A percentile compares a stretch with the other conserved stretches of the same genome.
Evolutionary conservation across 2,888 invertebrate species (phyloP).

Genomic region (Melipona beecheii): DNA sequence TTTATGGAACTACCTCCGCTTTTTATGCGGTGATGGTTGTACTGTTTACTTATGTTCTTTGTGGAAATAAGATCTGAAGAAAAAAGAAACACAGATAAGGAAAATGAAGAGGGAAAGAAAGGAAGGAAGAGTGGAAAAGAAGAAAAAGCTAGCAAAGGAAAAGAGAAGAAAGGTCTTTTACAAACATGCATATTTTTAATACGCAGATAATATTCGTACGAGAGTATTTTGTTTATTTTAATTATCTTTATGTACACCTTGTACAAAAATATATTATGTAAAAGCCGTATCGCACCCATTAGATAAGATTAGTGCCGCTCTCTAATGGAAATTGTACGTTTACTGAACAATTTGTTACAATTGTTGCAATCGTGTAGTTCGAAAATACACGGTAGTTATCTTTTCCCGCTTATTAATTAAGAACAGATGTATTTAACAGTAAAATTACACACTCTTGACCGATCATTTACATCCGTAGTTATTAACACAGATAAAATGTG

Average conservation of each 20-base stretch:
- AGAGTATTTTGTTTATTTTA: background rate
- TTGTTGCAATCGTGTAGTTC: background rate
- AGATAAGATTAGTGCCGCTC: background rate
- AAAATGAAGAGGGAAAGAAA: background rate
- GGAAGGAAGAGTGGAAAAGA: background rate
- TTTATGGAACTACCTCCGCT: background rate
- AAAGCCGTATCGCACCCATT: background rate
- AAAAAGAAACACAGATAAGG: background rate
- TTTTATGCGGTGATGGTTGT: background rate
- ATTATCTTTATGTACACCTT: background rate
- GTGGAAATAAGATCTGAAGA: background rate
- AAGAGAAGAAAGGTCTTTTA: background rate
- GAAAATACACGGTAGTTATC: background rate
- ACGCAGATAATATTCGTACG: background rate
- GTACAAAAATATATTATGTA: background rate
- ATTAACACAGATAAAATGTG: background rate
- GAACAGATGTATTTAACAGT: background rate
- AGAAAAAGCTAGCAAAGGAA: background rate
- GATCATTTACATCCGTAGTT: conserved; percentile 1
- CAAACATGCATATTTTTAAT: background rate
- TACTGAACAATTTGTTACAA: background rate
- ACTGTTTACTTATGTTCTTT: background rate
- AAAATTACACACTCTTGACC: background rate
- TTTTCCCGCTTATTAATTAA: background rate
- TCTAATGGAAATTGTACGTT: background rate